These are phyloP conservation scores for Thyatira batis DNA, from an alignment of 2,888 invertebrate species.

Conservation along the genomic window DNA sequence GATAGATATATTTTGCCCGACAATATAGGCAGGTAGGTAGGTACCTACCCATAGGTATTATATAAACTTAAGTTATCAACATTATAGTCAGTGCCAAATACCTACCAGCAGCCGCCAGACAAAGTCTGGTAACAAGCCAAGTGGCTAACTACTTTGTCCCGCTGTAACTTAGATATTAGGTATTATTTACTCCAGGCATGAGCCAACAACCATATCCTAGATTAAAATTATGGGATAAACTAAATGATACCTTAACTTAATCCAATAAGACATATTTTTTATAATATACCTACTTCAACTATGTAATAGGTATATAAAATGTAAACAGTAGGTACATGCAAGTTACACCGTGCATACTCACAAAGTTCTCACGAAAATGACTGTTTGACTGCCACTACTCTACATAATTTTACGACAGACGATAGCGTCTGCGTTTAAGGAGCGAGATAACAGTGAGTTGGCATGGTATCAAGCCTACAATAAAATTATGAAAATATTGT, in stretches of 20 bases:
- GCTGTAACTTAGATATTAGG: not conserved
- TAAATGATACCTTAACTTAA: not conserved
- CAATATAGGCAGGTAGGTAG: too few relatives aligned
- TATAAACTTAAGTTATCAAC: not conserved
- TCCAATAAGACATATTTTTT: not conserved
- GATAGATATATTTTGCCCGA: too few relatives aligned
- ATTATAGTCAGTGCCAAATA: not conserved
- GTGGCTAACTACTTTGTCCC: not conserved
- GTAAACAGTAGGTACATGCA: not conserved
- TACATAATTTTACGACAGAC: conserved; percentile 41
- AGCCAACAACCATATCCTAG: not conserved
- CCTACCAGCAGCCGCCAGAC: not conserved
- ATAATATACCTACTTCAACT: too few relatives aligned
- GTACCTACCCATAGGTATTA: too few relatives aligned
- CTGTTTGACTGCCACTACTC: conserved; percentile 4
- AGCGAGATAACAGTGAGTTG: conserved; percentile 47
- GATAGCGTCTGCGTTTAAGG: conserved; percentile 41
- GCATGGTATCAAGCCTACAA: conserved; percentile 44
- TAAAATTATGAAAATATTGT: conserved; percentile 53
- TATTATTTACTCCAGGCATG: not conserved
- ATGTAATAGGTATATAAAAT: not conserved
- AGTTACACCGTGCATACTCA: not conserved
- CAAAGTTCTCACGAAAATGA: not conserved
- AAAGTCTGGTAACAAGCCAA: not conserved
- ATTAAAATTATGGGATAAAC: not conserved